phyloP scores from a whole-genome alignment of 2,888 invertebrate species.

The Coelinius sp. region DNA sequence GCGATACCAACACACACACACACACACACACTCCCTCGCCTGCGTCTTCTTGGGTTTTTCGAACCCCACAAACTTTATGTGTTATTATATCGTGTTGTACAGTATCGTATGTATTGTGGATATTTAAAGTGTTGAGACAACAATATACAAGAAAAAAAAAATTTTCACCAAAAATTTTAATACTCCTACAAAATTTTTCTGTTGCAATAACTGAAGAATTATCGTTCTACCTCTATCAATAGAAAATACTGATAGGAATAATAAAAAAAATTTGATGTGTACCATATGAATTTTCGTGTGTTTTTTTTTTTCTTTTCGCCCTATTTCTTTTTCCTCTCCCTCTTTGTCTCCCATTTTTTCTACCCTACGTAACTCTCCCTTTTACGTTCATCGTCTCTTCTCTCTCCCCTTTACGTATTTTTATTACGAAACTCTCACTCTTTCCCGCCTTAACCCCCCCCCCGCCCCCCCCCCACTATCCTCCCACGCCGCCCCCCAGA shows the following conservation, averaged over 20 bases:
- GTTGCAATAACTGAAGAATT: too few relatives aligned
- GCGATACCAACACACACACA: constrained; percentile 35
- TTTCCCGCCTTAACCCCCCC: constrained; percentile 39
- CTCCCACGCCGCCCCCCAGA: constrained; percentile 45
- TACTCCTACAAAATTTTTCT: constrained; percentile 15
- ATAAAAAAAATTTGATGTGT: background rate
- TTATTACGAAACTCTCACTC: constrained; percentile 1
- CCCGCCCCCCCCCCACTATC: constrained; percentile 40
- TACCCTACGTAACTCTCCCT: constrained; percentile 13
- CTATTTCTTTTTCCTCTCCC: constrained; percentile 20
- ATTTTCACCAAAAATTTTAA: background rate
- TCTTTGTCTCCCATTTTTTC: constrained; percentile 9
- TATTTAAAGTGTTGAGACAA: background rate
- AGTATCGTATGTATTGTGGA: constrained; percentile 39
- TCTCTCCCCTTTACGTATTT: background rate
- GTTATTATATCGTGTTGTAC: constrained; percentile 33
- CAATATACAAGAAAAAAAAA: background rate
- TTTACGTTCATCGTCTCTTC: constrained; percentile 33
- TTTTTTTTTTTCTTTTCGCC: constrained; percentile 9
- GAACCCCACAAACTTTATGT: constrained; percentile 44
- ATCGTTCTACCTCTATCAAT: too few relatives aligned
- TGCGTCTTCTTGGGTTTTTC: constrained; percentile 41
- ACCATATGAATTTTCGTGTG: background rate
- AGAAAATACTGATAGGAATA: background rate
- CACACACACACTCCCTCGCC: constrained; percentile 44